phyloP scores from a whole-genome alignment of 92 coral and sea anemone species.

The Zoanthus gigantus region DNA sequence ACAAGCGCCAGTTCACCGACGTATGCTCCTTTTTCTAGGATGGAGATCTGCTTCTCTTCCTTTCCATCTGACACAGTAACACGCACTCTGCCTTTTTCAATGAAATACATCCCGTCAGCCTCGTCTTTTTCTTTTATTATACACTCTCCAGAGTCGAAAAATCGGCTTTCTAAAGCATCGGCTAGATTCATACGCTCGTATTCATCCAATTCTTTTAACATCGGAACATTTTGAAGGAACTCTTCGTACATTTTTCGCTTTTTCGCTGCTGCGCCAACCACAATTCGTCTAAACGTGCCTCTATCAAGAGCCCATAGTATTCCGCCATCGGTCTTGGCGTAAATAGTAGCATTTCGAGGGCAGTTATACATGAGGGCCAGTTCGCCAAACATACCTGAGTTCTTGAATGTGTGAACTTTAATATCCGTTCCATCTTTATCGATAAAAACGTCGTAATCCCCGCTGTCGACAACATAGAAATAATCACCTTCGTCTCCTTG shows the following conservation, averaged over 20 bases:
- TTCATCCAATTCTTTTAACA: slow-evolving; percentile 80
- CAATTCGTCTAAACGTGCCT: slow-evolving; percentile 87
- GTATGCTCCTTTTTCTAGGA: slow-evolving; percentile 80
- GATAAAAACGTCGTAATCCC: slow-evolving; percentile 90
- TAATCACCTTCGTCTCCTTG: slow-evolving; percentile 99
- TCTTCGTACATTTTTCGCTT: slow-evolving; percentile 87
- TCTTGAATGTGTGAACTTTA: slow-evolving; percentile 92
- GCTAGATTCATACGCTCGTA: slow-evolving; percentile 94
- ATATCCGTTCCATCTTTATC: slow-evolving; percentile 67
- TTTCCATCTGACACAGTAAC: slow-evolving; percentile 79
- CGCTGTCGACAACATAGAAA: slow-evolving; percentile 93
- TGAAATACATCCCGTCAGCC: slow-evolving; percentile 99
- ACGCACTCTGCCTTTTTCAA: slow-evolving; percentile 87
- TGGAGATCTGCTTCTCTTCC: slow-evolving; percentile 80
- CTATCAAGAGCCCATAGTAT: slow-evolving; percentile 96
- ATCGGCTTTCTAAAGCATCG: slow-evolving; percentile 89
- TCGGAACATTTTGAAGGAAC: slow-evolving; percentile 89
- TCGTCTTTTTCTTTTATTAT: slow-evolving; percentile 88
- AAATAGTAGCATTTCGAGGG: slow-evolving; percentile 96
- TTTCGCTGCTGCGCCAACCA: slow-evolving; percentile 95
- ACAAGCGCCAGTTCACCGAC: slow-evolving; percentile 97
- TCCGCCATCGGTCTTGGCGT: slow-evolving; percentile 84
- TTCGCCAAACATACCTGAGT: slow-evolving; percentile 96
- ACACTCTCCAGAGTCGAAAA: slow-evolving; percentile 85
- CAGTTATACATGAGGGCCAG: slow-evolving; percentile 98